phyloP scores from a whole-genome alignment of 2,113 vertebrate species.

The Carassius auratus region DNA sequence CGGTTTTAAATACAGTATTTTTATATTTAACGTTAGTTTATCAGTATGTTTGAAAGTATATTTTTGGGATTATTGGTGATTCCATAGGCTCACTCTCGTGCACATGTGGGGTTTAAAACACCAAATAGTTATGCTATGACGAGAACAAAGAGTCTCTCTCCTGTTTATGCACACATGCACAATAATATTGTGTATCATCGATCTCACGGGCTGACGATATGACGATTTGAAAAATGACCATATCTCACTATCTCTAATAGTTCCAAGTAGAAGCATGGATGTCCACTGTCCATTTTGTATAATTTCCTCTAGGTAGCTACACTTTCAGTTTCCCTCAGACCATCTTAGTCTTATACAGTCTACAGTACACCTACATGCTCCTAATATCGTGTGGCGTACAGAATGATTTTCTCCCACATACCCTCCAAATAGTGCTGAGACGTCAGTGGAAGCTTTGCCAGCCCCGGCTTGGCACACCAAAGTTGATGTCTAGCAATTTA shows the following conservation, averaged over 20 bases:
- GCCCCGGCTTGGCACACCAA: not conserved
- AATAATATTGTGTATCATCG: no score
- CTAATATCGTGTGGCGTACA: not conserved
- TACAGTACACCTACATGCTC: not conserved
- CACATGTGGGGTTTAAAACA: no score
- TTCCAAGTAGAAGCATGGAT: not conserved
- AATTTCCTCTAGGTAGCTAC: not conserved
- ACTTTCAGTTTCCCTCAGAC: not conserved
- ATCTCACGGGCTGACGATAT: no score
- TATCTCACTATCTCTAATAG: not conserved
- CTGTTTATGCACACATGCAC: no score
- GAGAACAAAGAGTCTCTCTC: no score
- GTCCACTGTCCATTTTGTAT: not conserved
- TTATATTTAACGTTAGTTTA: no score
- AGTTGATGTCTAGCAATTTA: constrained; percentile 37
- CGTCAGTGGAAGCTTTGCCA: constrained; percentile 44
- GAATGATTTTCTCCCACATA: constrained; percentile 39
- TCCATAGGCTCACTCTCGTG: no score
- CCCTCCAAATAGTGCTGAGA: constrained; percentile 38
- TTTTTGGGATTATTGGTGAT: no score
- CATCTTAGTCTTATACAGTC: not conserved
- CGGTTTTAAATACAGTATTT: no score
- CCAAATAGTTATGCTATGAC: no score
- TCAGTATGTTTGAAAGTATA: no score
- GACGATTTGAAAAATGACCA: no score